Evolutionary conservation across 2,888 invertebrate species (phyloP).

Genomic region (Polymixis lichenea): DNA sequence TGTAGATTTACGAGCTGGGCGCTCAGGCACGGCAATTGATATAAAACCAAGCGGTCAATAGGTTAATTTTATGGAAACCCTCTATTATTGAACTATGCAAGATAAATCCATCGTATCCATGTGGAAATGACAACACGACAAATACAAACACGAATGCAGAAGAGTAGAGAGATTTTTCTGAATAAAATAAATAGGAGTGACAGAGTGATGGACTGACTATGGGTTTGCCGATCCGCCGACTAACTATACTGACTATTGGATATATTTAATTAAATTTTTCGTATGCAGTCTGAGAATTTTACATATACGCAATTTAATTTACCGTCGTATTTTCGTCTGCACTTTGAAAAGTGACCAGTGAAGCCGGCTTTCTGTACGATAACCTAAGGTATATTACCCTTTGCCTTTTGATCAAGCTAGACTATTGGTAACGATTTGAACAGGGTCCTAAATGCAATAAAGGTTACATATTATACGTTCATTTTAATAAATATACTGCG

Average conservation of each 20-base stretch:
- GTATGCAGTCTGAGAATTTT: not conserved
- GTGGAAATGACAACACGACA: not conserved
- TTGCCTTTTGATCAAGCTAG: not conserved
- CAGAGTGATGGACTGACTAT: not conserved
- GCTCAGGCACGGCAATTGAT: not conserved
- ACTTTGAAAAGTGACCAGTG: not conserved
- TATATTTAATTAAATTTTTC: not conserved
- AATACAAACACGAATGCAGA: not conserved
- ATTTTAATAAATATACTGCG: slow-evolving; percentile 7
- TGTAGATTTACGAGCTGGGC: not conserved
- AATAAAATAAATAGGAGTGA: not conserved
- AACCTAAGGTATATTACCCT: not conserved
- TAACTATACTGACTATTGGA: not conserved
- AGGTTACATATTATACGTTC: not conserved
- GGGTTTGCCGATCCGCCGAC: not conserved
- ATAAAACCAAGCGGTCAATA: not conserved
- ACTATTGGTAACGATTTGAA: not conserved
- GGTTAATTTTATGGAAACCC: no score
- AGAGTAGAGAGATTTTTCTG: not conserved
- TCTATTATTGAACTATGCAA: no score
- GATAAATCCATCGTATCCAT: not conserved
- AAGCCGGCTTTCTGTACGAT: not conserved
- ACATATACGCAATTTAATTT: not conserved
- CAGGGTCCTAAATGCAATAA: not conserved
- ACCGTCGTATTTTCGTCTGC: not conserved